Conservation (phyloP, 2,113 vertebrate species). For the Pleuronectes platessa region DNA sequence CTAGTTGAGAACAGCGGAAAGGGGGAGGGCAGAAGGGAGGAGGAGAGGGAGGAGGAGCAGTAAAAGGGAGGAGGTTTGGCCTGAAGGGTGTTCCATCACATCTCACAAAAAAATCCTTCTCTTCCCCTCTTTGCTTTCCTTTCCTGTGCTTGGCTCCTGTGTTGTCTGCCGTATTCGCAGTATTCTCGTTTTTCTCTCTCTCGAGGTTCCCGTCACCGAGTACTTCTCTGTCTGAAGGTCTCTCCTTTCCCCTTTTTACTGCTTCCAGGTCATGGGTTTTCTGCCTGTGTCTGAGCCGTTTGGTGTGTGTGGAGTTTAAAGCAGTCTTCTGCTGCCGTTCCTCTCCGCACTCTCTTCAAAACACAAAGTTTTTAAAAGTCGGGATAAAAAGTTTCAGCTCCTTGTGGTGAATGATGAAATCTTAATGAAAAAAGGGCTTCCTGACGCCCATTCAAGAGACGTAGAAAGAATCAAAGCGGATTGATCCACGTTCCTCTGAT, state of each 20-base stretch:
- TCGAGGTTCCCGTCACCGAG: background rate
- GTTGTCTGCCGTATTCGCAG: background rate
- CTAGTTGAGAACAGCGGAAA: conserved; percentile 57
- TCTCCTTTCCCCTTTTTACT: conserved; percentile 26
- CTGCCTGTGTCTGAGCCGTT: background rate
- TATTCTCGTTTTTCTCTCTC: conserved; percentile 8
- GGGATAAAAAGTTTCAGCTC: conserved; percentile 7
- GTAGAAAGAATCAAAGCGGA: conserved; percentile 40
- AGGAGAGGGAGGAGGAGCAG: conserved; percentile 58
- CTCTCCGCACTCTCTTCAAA: background rate
- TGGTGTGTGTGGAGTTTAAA: background rate
- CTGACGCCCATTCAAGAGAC: background rate
- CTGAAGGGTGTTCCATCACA: conserved; percentile 62
- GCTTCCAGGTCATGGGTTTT: background rate
- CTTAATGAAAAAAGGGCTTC: background rate
- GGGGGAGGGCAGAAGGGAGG: conserved; percentile 58
- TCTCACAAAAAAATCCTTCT: conserved; percentile 35
- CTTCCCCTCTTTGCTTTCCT: conserved; percentile 4
- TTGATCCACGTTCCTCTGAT: background rate
- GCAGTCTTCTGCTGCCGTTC: background rate
- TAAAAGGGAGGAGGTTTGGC: conserved; percentile 58
- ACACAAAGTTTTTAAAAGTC: conserved; percentile 23
- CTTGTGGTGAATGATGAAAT: conserved; percentile 24
- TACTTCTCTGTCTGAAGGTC: conserved; percentile 13
- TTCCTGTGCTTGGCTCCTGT: background rate